Base-by-base conservation (phyloP, 1,140 invertebrate genomes). In the Chlorops oryzae region DNA sequence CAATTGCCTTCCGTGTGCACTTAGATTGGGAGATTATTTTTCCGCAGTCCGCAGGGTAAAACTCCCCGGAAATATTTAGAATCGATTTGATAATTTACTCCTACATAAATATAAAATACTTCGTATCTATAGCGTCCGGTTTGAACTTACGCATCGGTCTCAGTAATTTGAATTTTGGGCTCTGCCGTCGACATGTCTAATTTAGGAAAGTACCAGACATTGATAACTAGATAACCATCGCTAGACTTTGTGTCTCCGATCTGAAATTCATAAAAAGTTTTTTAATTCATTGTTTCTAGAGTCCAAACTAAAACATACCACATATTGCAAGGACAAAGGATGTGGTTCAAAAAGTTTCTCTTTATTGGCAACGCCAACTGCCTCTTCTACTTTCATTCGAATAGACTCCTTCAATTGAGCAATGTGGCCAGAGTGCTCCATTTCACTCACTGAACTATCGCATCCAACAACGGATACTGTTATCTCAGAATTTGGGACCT, bases 371-470 rank as follows among this genome's bases (percentile, higher is more conserved):
- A 43, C 46, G 24, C 23, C n/a, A 46, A 20, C 13, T 34, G 28
- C 17, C 37, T 17, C 22, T 55, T 64, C 67, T 64, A 70, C 59
- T 45, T 65, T 62, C 32, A 73, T 59, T 57, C 59, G 63, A 50
- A 73, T 28, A 18, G 34, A 44, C 41, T n/a, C 49, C 52, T 6
- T 75, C 51, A 68, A 73, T 55, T 73, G 74, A 45, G 15, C 20
- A 13, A 35, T 47, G n/a, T 3, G 38, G 22, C 24, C 50, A 47
- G 76, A 77, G 58, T 78, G 70, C 50, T 82, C 81, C 40, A 80
- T 71, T 50, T 82, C 77, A 59, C 79, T 81, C 3, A 87, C 88
- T 60, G 89, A 88, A 63, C 92, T 88, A 59, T 90, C 81, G 67
- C 90, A 87, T 17, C 90, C 91, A 59, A 81, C 74, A 1, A 90